Base-by-base conservation (phyloP, 2,888 invertebrate species). In the Thera britannica region DNA sequence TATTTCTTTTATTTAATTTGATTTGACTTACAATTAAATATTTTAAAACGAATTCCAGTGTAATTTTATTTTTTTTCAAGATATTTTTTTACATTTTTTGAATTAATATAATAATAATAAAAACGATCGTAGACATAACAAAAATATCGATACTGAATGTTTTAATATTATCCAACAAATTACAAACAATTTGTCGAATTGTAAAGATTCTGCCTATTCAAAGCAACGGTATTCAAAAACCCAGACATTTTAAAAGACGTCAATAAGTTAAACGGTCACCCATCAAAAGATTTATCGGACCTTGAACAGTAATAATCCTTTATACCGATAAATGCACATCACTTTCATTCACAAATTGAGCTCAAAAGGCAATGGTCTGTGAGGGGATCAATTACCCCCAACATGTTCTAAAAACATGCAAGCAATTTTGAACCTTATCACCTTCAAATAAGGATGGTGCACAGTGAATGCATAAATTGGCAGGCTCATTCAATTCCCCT, bases 321-420 rank as follows among this genome's bases (percentile, higher is more conserved):
- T 76, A 71, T 67, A 71, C 58, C 81, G 81, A 84, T 87, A 87
- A 90, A 89, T 86, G 84, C 87, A 83, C 80, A 82, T 83, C 85
- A 84, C 87, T 86, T 86, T 85, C 88, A 89, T 87, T 90, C 88
- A 89, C 91, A 90, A 92, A 92, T 92, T 90, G 92, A 83, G 86
- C 91, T 92, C 90, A 92, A 91, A 92, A 87, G 88, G 83, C 88
- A 85, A 86, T 82, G 82, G 77, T 78, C 82, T 78, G 81, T 76
- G 75, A 83, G 82, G 82, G 79, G 79, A 74, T 75, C 81, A 79
- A 81, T 82, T 82, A 82, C 81, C 78, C 72, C 79, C 63, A 78
- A 76, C 64, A 72, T 74, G 74, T 59, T 59, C 58, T n/a, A 46
- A 35, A 56, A 51, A 36, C 54, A 58, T 57, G 36, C 65, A 62